Evolutionary conservation across 2,797 vertebrate species (phyloP), one percentile per base, ranked within the genome.

Genomic region (Tauraco hartlaubi): DNA sequence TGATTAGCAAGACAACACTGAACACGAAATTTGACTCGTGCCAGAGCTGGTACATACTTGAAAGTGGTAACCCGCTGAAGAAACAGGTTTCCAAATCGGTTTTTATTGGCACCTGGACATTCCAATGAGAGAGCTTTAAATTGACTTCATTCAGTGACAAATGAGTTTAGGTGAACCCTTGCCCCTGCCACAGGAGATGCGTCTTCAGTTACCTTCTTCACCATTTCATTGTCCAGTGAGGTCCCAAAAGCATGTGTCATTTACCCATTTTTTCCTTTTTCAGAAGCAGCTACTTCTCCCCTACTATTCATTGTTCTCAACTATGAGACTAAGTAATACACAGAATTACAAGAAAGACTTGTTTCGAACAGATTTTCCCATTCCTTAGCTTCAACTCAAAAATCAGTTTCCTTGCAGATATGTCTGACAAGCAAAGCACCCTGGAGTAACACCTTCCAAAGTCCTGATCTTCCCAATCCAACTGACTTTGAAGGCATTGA

Each of bases 251-350:
- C 6, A 48, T 6, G 35, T 1, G 3, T 10, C 15, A 28, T 73
- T 76, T 72, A 58, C 15, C 9, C 17, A 29, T 48, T 43, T 59
- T 51, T 31, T 44, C 9, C 16, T 28, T 9, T 68, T 43, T n/a
- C n/a, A 79, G 23, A 75, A 59, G 39, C 37, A 62, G 13, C 46
- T 54, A 9, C 51, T 59, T 79, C 33, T 71, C 37, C 19, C 20
- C 8, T 9, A 31, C 31, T 63, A 44, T 19, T 76, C 48, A 31
- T 41, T 0, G 0, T 16, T 79, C 43, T 46, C 22, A 52, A 73
- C 25, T 1, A 18, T 6, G 11, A 93, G 33, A 77, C 31, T 13
- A 78, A 72, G 28, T 35, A 48, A 75, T 25, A 62, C 1, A n/a
- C 52, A 72, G 73, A 83, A 75, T 43, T 81, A 72, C 31, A 41